Evolutionary conservation across 2,888 invertebrate species (phyloP), one percentile per base, ranked within the genome.

Genomic region (Aethes cnicana): DNA sequence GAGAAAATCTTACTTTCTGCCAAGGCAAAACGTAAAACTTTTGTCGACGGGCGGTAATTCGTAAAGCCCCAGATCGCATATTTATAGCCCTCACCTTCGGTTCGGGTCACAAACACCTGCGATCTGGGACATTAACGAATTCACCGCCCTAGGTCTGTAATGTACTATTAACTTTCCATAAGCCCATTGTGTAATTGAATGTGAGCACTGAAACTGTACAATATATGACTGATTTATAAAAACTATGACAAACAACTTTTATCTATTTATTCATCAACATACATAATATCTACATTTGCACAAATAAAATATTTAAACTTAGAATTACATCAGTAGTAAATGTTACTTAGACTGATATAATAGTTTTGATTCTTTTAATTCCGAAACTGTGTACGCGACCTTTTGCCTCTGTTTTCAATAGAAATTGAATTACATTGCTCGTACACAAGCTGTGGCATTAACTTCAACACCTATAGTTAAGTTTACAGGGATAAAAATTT

Each of bases 211-310:
- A n/a, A n/a, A n/a, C n/a, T n/a, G n/a, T n/a, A n/a, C n/a, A n/a
- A n/a, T n/a, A n/a, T n/a, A 36, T 47, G 55, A 53, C 39, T 49
- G 30, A 46, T 25, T 30, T 61, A 55, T 56, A 61, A 69, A 68
- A 70, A 67, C 70, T 65, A 64, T 63, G 63, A 57, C 59, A 62
- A 54, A 52, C 68, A 76, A 75, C 71, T 81, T 86, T 86, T 84
- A 81, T 78, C 84, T 88, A 88, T 89, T 89, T 89, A 89, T 87
- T 88, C 88, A 84, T 87, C 87, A 89, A 89, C 89, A 87, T 89
- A 87, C 84, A 84, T 87, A 83, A 85, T 89, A 88, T 87, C 88
- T 89, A 89, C 88, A 89, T 84, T 85, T 86, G 84, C 86, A 86
- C 86, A 87, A 84, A 81, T 83, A 77, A 73, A 72, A 71, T 77